Evolutionary conservation across 2,113 vertebrate genomes (phyloP).

Genomic region (Sinocyclocheilus maitianheensis): DNA sequence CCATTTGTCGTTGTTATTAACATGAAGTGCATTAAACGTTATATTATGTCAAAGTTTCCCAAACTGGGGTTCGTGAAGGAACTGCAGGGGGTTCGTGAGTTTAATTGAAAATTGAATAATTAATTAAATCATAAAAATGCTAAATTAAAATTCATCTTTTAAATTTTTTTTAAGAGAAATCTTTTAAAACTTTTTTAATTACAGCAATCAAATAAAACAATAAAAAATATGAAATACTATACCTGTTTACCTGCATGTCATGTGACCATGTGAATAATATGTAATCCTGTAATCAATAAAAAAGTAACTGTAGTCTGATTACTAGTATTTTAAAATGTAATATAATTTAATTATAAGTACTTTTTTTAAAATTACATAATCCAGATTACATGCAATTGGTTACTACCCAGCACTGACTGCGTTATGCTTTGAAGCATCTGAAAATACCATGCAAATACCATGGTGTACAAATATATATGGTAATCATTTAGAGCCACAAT

Average conservation of each 20-base stretch:
- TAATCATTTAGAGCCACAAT: no score
- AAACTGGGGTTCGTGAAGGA: no score
- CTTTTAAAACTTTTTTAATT: no score
- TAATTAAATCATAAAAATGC: neutral
- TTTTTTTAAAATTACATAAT: neutral
- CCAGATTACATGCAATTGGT: neutral
- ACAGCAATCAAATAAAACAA: neutral
- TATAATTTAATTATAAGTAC: no score
- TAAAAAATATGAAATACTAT: neutral
- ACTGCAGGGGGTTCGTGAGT: neutral
- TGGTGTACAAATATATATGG: no score
- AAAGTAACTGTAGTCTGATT: neutral
- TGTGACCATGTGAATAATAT: neutral
- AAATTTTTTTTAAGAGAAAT: no score
- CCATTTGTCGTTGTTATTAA: neutral
- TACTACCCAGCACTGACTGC: no score
- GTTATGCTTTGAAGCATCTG: no score
- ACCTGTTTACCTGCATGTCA: neutral
- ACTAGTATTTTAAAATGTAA: no score
- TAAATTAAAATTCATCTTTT: no score
- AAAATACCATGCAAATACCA: no score
- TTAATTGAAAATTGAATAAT: neutral
- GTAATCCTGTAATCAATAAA: neutral
- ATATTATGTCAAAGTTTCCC: neutral
- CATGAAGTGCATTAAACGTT: neutral